Conservation (phyloP, 2,888 invertebrate species). For the Drepana falcataria region DNA sequence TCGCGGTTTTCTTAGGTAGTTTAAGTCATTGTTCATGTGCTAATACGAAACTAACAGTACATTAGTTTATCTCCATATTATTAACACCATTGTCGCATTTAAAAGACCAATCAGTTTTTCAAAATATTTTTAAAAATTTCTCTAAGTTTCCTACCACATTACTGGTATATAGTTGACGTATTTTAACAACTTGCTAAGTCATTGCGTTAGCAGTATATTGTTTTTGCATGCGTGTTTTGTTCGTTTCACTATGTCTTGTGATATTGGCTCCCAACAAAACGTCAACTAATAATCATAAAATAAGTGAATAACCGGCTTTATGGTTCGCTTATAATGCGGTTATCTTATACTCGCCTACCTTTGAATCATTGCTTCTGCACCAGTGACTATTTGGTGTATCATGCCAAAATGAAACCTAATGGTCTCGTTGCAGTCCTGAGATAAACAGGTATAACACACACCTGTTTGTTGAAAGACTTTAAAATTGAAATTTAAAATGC, state of each 20-base stretch:
- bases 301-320: constrained; percentile 47
- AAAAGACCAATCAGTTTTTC: not conserved
- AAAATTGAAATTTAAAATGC: no score
- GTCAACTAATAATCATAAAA: constrained; percentile 46
- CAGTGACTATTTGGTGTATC: no score
- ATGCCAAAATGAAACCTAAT: no score
- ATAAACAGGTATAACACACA: no score
- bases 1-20: constrained; percentile 27
- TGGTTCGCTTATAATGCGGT: constrained; percentile 48
- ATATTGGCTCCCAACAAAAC: constrained; percentile 26
- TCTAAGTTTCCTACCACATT: not conserved
- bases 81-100: not conserved
- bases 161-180: not conserved
- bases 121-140: no score
- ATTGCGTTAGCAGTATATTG: constrained; percentile 20
- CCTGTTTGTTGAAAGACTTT: no score
- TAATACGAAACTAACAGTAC: not conserved
- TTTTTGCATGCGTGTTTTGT: constrained; percentile 12
- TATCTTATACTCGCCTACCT: constrained; percentile 33
- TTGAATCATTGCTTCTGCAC: constrained; percentile 15
- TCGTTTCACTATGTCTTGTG: constrained; percentile 3
- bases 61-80: not conserved
- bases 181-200: not conserved
- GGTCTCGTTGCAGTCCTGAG: no score
- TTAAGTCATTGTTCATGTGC: not conserved